Conservation (phyloP, 2,888 invertebrate species). For the Electrophaes corylata region DNA sequence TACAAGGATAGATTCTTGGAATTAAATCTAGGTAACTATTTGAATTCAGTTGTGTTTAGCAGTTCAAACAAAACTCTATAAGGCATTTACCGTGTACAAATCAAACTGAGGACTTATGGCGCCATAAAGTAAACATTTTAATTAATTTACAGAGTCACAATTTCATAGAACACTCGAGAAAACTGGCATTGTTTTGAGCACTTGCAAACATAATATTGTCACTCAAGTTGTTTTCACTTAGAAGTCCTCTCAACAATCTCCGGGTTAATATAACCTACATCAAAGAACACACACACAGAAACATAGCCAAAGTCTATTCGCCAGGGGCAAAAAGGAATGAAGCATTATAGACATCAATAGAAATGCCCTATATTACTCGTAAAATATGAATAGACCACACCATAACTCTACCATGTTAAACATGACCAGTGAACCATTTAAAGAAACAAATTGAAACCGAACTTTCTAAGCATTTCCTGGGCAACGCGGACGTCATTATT, state of each 20-base stretch:
- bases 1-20: constrained; percentile 7
- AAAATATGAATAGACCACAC: constrained; percentile 33
- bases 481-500: constrained; percentile 80
- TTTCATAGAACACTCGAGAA: constrained; percentile 50
- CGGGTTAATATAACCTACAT: background rate
- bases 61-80: constrained; percentile 47
- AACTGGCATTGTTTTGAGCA: constrained; percentile 32
- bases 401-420: constrained; percentile 60
- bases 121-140: constrained; percentile 74
- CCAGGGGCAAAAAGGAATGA: background rate
- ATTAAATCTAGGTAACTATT: constrained; percentile 10
- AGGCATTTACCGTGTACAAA: constrained; percentile 57
- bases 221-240: constrained; percentile 3
- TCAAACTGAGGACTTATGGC: constrained; percentile 70
- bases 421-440: constrained; percentile 63
- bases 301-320: background rate
- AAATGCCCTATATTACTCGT: constrained; percentile 21
- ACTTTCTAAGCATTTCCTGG: constrained; percentile 80
- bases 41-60: constrained; percentile 12
- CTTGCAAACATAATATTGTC: background rate
- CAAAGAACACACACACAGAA: background rate
- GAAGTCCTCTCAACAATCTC: background rate
- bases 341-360: background rate
- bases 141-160: constrained; percentile 75
- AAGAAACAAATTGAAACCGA: constrained; percentile 60